A percentile compares a stretch with the other conserved stretches of the same genome.
phyloP scores from a whole-genome alignment of 2,113 vertebrate genomes.

The Ageneiosus marmoratus region DNA sequence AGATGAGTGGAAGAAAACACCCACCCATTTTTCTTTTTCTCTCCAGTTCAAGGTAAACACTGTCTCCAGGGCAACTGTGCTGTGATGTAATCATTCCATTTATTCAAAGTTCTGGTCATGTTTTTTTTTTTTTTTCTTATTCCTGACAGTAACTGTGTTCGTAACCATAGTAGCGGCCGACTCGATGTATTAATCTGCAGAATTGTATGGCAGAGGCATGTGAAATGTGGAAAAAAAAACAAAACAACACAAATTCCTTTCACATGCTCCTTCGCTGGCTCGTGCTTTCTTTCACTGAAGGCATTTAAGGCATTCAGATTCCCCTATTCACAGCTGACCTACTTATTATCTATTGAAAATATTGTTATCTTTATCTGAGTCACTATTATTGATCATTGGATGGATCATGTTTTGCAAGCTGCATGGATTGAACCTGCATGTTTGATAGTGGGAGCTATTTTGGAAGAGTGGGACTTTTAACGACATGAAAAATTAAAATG shows the following conservation, averaged over 20 bases:
- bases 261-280: constrained; percentile 6
- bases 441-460: constrained; percentile 79
- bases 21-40: constrained; percentile 25
- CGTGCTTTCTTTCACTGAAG: constrained; percentile 23
- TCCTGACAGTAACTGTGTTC: constrained; percentile 12
- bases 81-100: constrained; percentile 50
- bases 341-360: constrained; percentile 26
- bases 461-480: constrained; percentile 60
- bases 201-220: background rate
- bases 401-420: constrained; percentile 54
- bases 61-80: constrained; percentile 52
- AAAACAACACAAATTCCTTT: background rate
- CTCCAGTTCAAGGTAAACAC: constrained; percentile 45
- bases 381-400: constrained; percentile 66
- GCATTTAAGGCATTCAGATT: constrained; percentile 34
- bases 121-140: constrained; percentile 14
- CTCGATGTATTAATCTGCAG: constrained; percentile 2
- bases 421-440: constrained; percentile 74
- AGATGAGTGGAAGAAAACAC: constrained; percentile 44
- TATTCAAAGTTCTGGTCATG: constrained; percentile 48
- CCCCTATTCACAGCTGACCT: background rate
- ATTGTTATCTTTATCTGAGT: constrained; percentile 53
- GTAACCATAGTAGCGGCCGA: constrained; percentile 49
- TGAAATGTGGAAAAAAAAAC: constrained; percentile 28
- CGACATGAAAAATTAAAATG: too few species aligned